A percentile compares a stretch with the other conserved stretches of the same genome.
Evolutionary conservation across 2,113 vertebrate species (phyloP).

Genomic region (Macroglossus sobrinus): DNA sequence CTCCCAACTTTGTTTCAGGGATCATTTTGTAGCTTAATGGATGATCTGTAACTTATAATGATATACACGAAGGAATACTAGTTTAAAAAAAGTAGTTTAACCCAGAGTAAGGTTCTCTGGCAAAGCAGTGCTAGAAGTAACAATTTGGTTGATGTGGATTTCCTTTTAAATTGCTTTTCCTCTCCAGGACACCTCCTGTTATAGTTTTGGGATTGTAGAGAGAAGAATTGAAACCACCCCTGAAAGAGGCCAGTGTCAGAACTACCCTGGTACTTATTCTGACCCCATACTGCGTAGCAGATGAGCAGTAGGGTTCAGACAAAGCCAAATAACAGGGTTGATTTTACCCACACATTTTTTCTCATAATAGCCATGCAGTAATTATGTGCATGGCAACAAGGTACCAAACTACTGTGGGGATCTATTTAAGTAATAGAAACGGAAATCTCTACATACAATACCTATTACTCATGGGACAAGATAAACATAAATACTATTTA

Average conservation of each 20-base stretch:
- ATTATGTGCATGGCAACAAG: conserved; percentile 67
- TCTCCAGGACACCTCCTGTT: background rate
- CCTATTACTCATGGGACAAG: conserved; percentile 68
- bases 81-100: conserved; percentile 9
- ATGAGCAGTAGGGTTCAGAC: conserved; percentile 40
- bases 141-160: background rate
- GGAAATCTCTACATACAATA: conserved; percentile 64
- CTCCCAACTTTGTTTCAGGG: background rate
- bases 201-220: background rate
- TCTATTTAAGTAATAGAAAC: conserved; percentile 71
- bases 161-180: background rate
- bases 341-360: conserved; percentile 64
- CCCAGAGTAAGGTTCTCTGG: background rate
- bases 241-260: background rate
- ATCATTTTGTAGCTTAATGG: background rate
- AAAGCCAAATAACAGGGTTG: conserved; percentile 50
- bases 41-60: background rate
- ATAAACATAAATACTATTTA: conserved; percentile 71
- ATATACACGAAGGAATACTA: background rate
- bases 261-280: background rate
- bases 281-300: conserved; percentile 11
- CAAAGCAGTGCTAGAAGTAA: background rate
- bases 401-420: conserved; percentile 45
- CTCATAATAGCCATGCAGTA: conserved; percentile 71
- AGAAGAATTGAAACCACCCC: background rate